Evolutionary conservation across 1,140 invertebrate species (phyloP).

Genomic region (Habropoda laboriosa): DNA sequence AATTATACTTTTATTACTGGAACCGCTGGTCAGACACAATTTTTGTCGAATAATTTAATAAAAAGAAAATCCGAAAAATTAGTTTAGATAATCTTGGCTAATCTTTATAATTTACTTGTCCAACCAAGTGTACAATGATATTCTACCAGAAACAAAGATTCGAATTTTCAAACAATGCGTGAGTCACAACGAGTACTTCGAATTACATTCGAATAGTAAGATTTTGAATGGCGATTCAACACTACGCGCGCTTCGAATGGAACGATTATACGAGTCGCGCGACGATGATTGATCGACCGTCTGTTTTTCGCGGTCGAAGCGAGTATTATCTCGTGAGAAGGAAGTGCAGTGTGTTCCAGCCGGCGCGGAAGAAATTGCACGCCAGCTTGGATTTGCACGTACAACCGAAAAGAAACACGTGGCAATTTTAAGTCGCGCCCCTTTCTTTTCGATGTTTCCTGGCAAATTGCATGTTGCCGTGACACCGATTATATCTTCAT

Average conservation of each 20-base stretch:
- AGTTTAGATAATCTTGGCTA: too few relatives aligned
- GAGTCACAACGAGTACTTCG: too few relatives aligned
- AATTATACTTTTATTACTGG: too few relatives aligned
- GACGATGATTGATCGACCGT: neutral
- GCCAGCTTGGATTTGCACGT: slow-evolving; percentile 11
- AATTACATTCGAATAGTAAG: too few relatives aligned
- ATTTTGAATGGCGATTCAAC: too few relatives aligned
- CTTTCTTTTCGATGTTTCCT: slow-evolving; percentile 27
- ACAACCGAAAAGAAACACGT: slow-evolving; percentile 1
- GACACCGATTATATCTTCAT: slow-evolving; percentile 47
- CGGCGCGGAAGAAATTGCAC: slow-evolving; percentile 11
- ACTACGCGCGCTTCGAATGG: neutral
- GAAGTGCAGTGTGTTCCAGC: neutral
- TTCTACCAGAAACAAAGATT: too few relatives aligned
- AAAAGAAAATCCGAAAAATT: too few relatives aligned
- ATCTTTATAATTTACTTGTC: too few relatives aligned
- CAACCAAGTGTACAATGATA: too few relatives aligned
- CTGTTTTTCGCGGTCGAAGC: neutral
- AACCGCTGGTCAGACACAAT: too few relatives aligned
- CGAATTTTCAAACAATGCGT: too few relatives aligned
- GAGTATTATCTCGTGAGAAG: slow-evolving; percentile 15
- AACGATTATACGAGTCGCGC: neutral
- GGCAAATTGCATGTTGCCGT: slow-evolving; percentile 39
- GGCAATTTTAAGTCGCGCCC: neutral
- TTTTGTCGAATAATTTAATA: too few relatives aligned